A percentile compares a stretch with the other conserved stretches of the same genome.
Conservation (phyloP, 2,797 vertebrate genomes). For the Erithacus rubecula region DNA sequence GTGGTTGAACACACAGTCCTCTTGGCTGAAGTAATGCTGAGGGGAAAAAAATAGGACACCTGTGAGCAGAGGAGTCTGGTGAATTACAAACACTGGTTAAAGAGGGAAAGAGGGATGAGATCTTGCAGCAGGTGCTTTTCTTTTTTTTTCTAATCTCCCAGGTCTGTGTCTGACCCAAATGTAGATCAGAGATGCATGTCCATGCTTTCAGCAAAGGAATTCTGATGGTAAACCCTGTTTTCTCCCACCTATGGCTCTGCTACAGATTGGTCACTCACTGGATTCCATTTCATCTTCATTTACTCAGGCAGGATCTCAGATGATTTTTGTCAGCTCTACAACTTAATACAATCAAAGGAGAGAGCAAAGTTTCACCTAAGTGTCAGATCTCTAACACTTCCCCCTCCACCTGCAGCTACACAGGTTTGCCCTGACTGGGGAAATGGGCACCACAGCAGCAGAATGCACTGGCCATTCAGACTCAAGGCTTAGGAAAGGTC, state of each 20-base stretch:
- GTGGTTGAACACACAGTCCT: conserved; percentile 89
- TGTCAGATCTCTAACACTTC: neutral
- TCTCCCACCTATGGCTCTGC: neutral
- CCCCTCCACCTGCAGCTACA: neutral
- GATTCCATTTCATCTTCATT: neutral
- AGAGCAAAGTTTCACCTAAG: neutral
- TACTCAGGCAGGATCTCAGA: neutral
- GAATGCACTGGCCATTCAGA: neutral
- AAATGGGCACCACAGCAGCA: neutral
- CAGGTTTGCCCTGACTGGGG: neutral
- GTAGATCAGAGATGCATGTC: neutral
- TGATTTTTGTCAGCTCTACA: neutral
- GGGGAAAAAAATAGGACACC: neutral
- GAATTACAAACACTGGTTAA: neutral
- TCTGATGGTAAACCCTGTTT: neutral
- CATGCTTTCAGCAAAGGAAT: neutral
- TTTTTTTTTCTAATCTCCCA: neutral
- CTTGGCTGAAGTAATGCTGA: conserved; percentile 83
- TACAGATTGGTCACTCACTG: neutral
- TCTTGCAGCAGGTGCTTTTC: neutral
- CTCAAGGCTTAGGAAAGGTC: neutral
- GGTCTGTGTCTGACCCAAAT: neutral
- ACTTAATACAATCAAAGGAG: neutral
- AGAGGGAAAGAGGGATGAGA: neutral
- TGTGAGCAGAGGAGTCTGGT: neutral